Evolutionary conservation across 2,888 invertebrate species (phyloP).

Genomic region (Cantharis rufa): DNA sequence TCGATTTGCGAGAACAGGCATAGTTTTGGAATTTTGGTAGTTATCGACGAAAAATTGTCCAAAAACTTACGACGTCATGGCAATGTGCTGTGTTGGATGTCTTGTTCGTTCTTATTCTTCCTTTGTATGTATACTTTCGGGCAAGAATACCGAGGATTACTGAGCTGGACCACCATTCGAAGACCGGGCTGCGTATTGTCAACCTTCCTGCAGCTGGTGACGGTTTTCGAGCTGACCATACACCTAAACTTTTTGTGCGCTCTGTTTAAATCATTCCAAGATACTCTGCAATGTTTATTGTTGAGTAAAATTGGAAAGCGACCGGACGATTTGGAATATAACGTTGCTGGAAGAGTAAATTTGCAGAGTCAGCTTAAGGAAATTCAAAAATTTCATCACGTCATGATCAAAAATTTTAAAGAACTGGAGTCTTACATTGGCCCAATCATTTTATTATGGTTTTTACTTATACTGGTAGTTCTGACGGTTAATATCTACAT

Average conservation of each 20-base stretch:
- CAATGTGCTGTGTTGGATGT: not conserved
- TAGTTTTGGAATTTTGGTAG: constrained; percentile 12
- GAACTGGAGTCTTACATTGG: constrained; percentile 25
- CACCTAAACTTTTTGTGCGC: not conserved
- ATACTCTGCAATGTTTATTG: not conserved
- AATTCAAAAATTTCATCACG: constrained; percentile 25
- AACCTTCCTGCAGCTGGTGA: constrained; percentile 9
- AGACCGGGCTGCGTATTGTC: constrained; percentile 6
- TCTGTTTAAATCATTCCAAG: not conserved
- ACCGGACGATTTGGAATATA: not conserved
- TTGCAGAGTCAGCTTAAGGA: constrained; percentile 17
- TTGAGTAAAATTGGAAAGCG: not conserved
- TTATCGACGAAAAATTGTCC: constrained; percentile 10
- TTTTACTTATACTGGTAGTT: constrained; percentile 27
- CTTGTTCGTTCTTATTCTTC: not conserved
- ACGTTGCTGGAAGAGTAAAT: not conserved
- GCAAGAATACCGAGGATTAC: not conserved
- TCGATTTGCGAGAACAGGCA: constrained; percentile 17
- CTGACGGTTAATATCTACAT: constrained; percentile 36
- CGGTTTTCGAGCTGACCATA: constrained; percentile 5
- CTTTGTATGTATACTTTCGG: constrained; percentile 1
- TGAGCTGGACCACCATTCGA: constrained; percentile 1
- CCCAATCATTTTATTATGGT: constrained; percentile 28
- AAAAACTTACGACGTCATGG: not conserved
- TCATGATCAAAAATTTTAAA: constrained; percentile 16